Percentiles rank a stretch among this genome's conserved stretches.
Conservation (phyloP, 2,888 invertebrate species). For the Chelonus formosanus region DNA sequence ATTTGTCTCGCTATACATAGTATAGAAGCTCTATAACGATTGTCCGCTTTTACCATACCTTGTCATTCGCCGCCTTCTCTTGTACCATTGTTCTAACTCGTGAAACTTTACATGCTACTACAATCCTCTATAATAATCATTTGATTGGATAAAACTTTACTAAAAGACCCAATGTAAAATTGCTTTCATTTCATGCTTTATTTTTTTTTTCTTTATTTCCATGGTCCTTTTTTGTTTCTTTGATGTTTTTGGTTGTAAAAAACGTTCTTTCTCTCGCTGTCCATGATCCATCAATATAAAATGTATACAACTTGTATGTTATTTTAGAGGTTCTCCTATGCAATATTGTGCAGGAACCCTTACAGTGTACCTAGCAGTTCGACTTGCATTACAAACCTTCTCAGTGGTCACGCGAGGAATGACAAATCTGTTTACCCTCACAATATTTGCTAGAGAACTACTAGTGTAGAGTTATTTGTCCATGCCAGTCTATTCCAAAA, state of each 20-base stretch:
- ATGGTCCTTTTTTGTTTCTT: too few species aligned
- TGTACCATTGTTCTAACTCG: constrained; percentile 9
- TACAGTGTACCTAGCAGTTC: constrained; percentile 3
- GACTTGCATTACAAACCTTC: background rate
- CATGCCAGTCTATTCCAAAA: constrained; percentile 34
- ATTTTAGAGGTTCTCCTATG: too few species aligned
- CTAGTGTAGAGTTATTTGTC: constrained; percentile 41
- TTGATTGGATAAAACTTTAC: constrained; percentile 8
- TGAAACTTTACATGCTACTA: background rate
- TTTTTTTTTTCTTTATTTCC: background rate
- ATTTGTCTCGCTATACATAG: constrained; percentile 18
- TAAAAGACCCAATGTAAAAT: background rate
- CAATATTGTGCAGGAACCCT: background rate
- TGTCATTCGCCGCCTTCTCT: constrained; percentile 6
- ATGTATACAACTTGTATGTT: too few species aligned
- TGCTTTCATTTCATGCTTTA: background rate
- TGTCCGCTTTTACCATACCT: constrained; percentile 16
- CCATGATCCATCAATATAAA: too few species aligned
- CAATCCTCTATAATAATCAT: background rate
- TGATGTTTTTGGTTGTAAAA: too few species aligned
- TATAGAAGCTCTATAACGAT: constrained; percentile 11
- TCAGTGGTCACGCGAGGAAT: constrained; percentile 42
- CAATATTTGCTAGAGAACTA: constrained; percentile 45
- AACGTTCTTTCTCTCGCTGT: too few species aligned
- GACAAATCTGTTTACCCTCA: constrained; percentile 51